Percentiles rank a stretch among this genome's conserved stretches.
Evolutionary conservation across 2,113 vertebrate species (phyloP).

Genomic region (Hemicordylus capensis): DNA sequence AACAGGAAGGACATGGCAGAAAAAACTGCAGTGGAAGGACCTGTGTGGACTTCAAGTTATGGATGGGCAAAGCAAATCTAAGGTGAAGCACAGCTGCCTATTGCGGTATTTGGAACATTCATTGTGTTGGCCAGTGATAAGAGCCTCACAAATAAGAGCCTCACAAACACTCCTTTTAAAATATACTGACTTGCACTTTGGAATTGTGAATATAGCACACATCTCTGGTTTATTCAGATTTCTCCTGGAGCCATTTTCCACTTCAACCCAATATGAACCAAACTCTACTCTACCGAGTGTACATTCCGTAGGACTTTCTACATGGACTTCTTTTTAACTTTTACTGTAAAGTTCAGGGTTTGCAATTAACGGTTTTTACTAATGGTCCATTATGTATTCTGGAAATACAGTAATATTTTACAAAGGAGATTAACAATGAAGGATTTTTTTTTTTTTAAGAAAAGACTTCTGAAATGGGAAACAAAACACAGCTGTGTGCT

Average conservation of each 20-base stretch:
- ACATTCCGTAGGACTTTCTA: slow-evolving; percentile 71
- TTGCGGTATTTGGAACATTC: slow-evolving; percentile 18
- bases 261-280: slow-evolving; percentile 50
- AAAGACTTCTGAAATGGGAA: slow-evolving; percentile 42
- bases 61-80: background rate
- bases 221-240: slow-evolving; percentile 50
- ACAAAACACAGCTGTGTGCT: slow-evolving; percentile 43
- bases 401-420: slow-evolving; percentile 54
- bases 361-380: slow-evolving; percentile 66
- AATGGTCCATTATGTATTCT: slow-evolving; percentile 54
- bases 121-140: slow-evolving; percentile 4
- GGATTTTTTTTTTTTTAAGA: slow-evolving; percentile 39
- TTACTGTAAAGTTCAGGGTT: slow-evolving; percentile 60
- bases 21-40: background rate
- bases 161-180: slow-evolving; percentile 30
- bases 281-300: slow-evolving; percentile 58
- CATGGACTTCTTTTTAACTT: slow-evolving; percentile 44
- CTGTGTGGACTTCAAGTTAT: background rate
- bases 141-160: slow-evolving; percentile 34
- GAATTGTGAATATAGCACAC: slow-evolving; percentile 56
- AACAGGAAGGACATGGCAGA: background rate
- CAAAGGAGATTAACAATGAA: slow-evolving; percentile 36
- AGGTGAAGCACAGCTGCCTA: rapidly evolving
- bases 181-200: slow-evolving; percentile 72
- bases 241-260: slow-evolving; percentile 55